A percentile compares a stretch with the other conserved stretches of the same genome.
Evolutionary conservation across 2,113 vertebrate genomes (phyloP).

Genomic region (Oncorhynchus clarkii): DNA sequence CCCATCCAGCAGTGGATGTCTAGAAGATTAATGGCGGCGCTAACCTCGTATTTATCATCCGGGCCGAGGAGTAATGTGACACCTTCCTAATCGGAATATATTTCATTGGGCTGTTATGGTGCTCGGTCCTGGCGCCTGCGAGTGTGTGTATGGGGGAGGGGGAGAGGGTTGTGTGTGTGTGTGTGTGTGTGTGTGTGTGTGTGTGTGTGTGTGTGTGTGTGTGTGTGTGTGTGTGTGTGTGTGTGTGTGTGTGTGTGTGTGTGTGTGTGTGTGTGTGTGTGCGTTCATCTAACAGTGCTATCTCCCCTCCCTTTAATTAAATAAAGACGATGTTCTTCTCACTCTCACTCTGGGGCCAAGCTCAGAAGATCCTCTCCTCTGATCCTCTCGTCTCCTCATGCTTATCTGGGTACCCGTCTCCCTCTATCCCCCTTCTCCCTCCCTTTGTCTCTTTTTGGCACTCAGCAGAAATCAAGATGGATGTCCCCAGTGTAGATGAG

Average conservation of each 20-base stretch:
- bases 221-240: slow-evolving; percentile 21
- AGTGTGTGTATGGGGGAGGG: slow-evolving; percentile 33
- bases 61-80: slow-evolving; percentile 69
- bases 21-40: slow-evolving; percentile 69
- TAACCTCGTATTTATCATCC: slow-evolving; percentile 73
- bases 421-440: slow-evolving; percentile 17
- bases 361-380: slow-evolving; percentile 48
- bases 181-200: slow-evolving; percentile 2
- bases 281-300: slow-evolving; percentile 12
- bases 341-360: slow-evolving; percentile 35
- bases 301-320: slow-evolving; percentile 63
- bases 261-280: background rate
- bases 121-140: slow-evolving; percentile 35
- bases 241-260: slow-evolving; percentile 18
- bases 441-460: slow-evolving; percentile 30
- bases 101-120: slow-evolving; percentile 74
- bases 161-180: slow-evolving; percentile 5
- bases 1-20: slow-evolving; percentile 36
- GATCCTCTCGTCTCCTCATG: slow-evolving; percentile 31
- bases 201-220: slow-evolving; percentile 4
- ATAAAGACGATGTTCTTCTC: slow-evolving; percentile 67
- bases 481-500: slow-evolving; percentile 52
- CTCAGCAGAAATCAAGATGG: slow-evolving; percentile 68
- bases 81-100: slow-evolving; percentile 77
- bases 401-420: slow-evolving; percentile 36